Percentiles rank a stretch among this genome's conserved stretches.
phyloP scores from a whole-genome alignment of 2,113 vertebrate species.

The Eulacestoma nigropectus region DNA sequence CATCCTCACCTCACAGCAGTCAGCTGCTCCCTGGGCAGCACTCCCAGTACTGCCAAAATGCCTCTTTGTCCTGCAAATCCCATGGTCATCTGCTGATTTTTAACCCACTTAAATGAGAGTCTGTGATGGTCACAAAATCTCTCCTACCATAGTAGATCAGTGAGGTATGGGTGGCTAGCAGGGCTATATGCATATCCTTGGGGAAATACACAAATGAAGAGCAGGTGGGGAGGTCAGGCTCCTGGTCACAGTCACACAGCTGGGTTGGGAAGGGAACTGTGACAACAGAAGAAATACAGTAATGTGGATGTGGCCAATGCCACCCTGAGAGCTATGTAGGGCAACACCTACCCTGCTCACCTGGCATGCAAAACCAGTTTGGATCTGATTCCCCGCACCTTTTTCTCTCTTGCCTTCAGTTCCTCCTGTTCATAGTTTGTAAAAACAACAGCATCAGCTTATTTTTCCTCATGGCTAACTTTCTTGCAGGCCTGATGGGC shows the following conservation, averaged over 20 bases:
- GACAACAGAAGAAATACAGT: neutral
- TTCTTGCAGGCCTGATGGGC: neutral
- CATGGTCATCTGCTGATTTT: neutral
- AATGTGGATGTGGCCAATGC: accelerated
- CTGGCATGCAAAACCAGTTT: neutral
- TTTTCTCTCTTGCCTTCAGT: neutral
- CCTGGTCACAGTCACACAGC: neutral
- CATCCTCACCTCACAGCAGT: neutral
- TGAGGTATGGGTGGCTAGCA: neutral
- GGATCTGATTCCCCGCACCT: neutral
- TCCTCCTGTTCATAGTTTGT: neutral
- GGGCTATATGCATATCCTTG: neutral
- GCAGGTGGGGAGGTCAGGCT: neutral
- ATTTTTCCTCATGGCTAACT: neutral
- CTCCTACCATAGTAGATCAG: neutral
- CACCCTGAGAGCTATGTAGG: neutral
- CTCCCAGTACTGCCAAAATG: neutral
- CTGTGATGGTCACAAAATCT: neutral
- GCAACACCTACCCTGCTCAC: neutral
- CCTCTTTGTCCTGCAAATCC: neutral
- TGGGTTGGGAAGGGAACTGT: neutral
- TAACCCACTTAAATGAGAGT: neutral
- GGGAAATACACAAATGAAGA: neutral
- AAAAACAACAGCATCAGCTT: neutral
- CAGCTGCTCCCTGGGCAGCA: neutral